Conservation (phyloP, 2,888 invertebrate genomes). For the Ophioninae sp. region DNA sequence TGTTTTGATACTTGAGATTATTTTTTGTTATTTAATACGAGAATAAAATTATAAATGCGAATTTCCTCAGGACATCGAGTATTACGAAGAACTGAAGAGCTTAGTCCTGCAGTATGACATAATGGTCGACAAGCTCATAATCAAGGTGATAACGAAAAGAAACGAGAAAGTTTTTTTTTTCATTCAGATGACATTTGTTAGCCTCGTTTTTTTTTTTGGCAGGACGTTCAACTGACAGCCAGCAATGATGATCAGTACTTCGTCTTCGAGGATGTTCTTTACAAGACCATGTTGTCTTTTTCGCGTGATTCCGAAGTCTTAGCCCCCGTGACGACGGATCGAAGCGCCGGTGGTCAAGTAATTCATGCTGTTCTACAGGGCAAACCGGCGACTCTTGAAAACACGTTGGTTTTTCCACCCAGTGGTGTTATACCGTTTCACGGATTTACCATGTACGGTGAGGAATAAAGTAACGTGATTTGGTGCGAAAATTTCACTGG, state of each 20-base stretch:
- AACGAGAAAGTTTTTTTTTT: not conserved
- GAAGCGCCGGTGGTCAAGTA: slow-evolving; percentile 83
- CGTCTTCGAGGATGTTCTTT: slow-evolving; percentile 97
- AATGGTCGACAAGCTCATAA: slow-evolving; percentile 96
- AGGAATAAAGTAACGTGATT: slow-evolving; percentile 69
- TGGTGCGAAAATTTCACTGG: not conserved
- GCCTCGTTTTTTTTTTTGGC: too few relatives aligned
- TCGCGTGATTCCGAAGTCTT: slow-evolving; percentile 93
- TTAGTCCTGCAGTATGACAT: slow-evolving; percentile 94
- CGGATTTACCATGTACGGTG: slow-evolving; percentile 98
- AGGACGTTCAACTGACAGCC: slow-evolving; percentile 96
- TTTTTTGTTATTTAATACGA: slow-evolving; percentile 14
- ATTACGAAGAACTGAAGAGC: slow-evolving; percentile 91
- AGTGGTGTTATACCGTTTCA: slow-evolving; percentile 98
- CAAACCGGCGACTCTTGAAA: slow-evolving; percentile 86
- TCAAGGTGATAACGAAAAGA: slow-evolving; percentile 85
- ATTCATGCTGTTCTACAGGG: slow-evolving; percentile 90
- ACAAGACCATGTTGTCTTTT: slow-evolving; percentile 96
- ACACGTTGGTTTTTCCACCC: slow-evolving; percentile 92
- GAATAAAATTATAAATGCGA: slow-evolving; percentile 60
- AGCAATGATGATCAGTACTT: slow-evolving; percentile 99
- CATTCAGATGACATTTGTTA: too few relatives aligned
- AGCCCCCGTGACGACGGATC: slow-evolving; percentile 85
- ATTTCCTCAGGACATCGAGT: slow-evolving; percentile 84
- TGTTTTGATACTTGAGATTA: not conserved